Conservation (phyloP, 2,797 vertebrate genomes). For the Cyclopterus lumpus region DNA sequence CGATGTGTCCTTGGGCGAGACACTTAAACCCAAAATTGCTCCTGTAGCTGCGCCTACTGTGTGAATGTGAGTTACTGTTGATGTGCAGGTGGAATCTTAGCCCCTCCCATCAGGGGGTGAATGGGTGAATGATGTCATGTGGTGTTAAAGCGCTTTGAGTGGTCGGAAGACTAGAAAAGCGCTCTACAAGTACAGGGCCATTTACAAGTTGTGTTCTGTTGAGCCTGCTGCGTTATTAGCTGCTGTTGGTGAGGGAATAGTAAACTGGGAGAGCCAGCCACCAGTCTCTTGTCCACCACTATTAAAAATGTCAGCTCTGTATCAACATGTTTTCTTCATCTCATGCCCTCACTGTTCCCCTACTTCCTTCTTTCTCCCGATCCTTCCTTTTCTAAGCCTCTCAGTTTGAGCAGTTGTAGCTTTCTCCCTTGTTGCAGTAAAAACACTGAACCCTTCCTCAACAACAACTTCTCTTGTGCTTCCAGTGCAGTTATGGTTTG, state of each 20-base stretch:
- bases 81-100: too few species aligned
- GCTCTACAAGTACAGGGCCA: too few species aligned
- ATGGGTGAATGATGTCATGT: too few species aligned
- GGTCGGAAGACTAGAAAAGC: too few species aligned
- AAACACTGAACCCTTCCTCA: conserved; percentile 28
- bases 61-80: too few species aligned
- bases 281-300: conserved; percentile 28
- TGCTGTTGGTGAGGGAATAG: neutral
- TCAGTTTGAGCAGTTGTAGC: neutral
- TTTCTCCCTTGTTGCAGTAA: neutral
- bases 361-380: neutral
- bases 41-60: too few species aligned
- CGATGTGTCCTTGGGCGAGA: too few species aligned
- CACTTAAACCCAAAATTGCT: too few species aligned
- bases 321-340: neutral
- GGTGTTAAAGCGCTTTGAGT: too few species aligned
- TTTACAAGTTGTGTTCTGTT: neutral
- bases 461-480: conserved; percentile 19
- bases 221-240: neutral
- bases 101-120: too few species aligned
- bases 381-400: conserved; percentile 14
- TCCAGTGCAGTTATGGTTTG: conserved; percentile 50
- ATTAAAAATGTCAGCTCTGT: conserved; percentile 15
- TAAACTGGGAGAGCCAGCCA: conserved; percentile 20
- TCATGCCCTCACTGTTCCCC: neutral